A percentile compares a stretch with the other conserved stretches of the same genome.
Conservation (phyloP, 2,888 invertebrate species). For the Lepidochitona cinerea region DNA sequence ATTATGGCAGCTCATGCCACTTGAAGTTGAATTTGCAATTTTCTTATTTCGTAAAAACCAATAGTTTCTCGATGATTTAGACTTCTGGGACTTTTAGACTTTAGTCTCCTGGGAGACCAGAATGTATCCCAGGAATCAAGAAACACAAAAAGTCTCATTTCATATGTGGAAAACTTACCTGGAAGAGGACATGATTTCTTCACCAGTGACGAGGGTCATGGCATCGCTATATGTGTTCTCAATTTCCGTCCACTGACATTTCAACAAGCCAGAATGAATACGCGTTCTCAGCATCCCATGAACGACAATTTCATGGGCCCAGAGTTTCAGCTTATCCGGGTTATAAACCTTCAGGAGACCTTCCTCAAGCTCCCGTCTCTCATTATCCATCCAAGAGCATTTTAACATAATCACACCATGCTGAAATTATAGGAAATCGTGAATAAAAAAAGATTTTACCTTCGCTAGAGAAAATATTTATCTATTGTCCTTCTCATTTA, state of each 20-base stretch:
- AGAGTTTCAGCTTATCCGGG: conserved; percentile 50
- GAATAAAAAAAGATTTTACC: too few relatives aligned
- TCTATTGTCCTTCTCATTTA: too few relatives aligned
- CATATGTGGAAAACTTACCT: conserved; percentile 40
- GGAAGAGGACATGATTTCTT: conserved; percentile 57
- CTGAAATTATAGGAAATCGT: too few relatives aligned
- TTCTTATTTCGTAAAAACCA: too few relatives aligned
- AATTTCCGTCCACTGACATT: conserved; percentile 63
- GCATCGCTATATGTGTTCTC: conserved; percentile 61
- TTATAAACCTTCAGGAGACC: conserved; percentile 62
- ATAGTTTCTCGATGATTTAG: too few relatives aligned
- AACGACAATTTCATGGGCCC: conserved; percentile 65
- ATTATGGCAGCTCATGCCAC: too few relatives aligned
- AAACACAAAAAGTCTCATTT: not conserved
- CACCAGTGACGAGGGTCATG: conserved; percentile 60
- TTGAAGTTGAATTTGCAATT: too few relatives aligned
- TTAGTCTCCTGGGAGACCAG: too few relatives aligned
- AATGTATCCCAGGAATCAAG: too few relatives aligned
- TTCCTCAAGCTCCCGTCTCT: not conserved
- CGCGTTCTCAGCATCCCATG: conserved; percentile 56
- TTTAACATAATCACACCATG: too few relatives aligned
- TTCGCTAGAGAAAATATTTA: too few relatives aligned
- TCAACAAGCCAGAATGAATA: conserved; percentile 55
- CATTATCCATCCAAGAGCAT: conserved; percentile 1
- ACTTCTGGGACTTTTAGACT: too few relatives aligned